These are phyloP conservation scores for Psophia crepitans DNA, from an alignment of 2,113 vertebrate genomes.

Conservation along the genomic window DNA sequence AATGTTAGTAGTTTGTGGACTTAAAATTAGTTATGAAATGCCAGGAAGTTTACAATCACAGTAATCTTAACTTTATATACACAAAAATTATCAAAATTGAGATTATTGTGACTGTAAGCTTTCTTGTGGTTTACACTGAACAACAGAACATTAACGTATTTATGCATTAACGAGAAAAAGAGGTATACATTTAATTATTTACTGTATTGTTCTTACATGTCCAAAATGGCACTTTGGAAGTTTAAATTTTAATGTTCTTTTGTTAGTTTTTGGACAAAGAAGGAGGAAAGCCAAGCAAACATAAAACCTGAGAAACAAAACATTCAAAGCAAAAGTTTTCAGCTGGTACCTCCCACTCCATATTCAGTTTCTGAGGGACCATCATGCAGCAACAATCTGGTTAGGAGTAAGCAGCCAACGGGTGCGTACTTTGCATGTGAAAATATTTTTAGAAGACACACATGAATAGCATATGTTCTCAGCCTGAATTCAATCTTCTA, in stretches of 20 bases:
- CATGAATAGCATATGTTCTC: conserved; percentile 21
- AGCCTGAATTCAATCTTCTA: not conserved
- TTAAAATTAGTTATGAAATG: not conserved
- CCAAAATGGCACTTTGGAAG: not conserved
- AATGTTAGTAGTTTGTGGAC: not conserved
- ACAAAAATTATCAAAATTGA: not conserved
- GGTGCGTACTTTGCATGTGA: conserved; percentile 12
- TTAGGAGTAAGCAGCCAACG: not conserved
- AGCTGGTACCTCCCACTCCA: not conserved
- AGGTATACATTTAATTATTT: not conserved
- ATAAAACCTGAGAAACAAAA: not conserved
- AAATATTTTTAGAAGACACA: conserved; percentile 54
- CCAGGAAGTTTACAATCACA: not conserved
- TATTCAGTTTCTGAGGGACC: not conserved
- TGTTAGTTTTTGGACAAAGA: not conserved
- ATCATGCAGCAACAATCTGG: not conserved
- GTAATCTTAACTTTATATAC: not conserved
- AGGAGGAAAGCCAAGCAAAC: not conserved
- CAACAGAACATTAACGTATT: not conserved
- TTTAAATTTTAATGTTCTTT: not conserved
- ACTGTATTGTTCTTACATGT: not conserved
- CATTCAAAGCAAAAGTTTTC: not conserved
- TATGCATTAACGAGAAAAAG: not conserved
- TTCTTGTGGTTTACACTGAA: not conserved
- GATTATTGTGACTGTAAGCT: not conserved